phyloP scores from a whole-genome alignment of 1,140 invertebrate species.

The Ptiloglossa arizonensis region DNA sequence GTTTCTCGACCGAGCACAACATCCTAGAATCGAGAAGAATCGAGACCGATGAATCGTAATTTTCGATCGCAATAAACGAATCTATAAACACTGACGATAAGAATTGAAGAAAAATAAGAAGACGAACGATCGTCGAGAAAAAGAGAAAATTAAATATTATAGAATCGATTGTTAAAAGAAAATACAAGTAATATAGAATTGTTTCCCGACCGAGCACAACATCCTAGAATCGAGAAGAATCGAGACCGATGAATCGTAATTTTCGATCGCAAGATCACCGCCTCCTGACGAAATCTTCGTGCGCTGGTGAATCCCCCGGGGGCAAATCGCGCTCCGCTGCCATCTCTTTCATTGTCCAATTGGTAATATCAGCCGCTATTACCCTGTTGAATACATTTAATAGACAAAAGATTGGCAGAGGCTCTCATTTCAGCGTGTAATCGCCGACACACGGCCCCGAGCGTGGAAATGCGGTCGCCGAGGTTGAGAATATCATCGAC shows the following conservation, averaged over 20 bases:
- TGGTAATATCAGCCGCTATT: slow-evolving; percentile 77
- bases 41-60: not conserved
- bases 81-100: too few relatives aligned
- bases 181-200: too few relatives aligned
- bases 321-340: slow-evolving; percentile 68
- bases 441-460: not conserved
- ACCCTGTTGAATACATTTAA: slow-evolving; percentile 77
- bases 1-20: too few relatives aligned
- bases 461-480: slow-evolving; percentile 33
- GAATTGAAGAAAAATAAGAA: too few relatives aligned
- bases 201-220: too few relatives aligned
- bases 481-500: slow-evolving; percentile 56
- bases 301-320: slow-evolving; percentile 5
- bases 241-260: not conserved
- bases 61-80: not conserved
- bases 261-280: not conserved
- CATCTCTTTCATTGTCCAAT: slow-evolving; percentile 77
- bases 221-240: not conserved
- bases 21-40: not conserved
- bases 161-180: too few relatives aligned
- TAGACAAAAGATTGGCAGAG: slow-evolving; percentile 77
- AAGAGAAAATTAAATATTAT: too few relatives aligned
- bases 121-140: too few relatives aligned
- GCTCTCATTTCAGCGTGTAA: slow-evolving; percentile 65
- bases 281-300: slow-evolving; percentile 55